Evolutionary conservation across 1,140 invertebrate species (phyloP).

Genomic region (Drosophila virilis): DNA sequence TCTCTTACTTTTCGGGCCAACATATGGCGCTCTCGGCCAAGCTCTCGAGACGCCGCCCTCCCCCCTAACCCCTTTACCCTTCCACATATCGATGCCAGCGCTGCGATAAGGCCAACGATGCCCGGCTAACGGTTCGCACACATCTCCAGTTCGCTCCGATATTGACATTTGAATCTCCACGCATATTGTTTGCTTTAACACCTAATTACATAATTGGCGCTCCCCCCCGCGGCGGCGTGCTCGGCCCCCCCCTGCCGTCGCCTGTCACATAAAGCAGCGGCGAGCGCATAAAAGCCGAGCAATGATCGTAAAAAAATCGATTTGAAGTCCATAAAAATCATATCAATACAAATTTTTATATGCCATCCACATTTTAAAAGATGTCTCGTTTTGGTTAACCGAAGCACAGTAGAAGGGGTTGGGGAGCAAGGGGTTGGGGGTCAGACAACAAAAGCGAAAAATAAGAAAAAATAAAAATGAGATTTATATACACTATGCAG

Average conservation of each 20-base stretch:
- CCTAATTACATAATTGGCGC: constrained; percentile 75
- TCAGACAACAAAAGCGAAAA: constrained; percentile 20
- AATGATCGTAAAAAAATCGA: constrained; percentile 80
- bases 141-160: background rate
- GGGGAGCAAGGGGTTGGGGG: background rate
- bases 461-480: background rate
- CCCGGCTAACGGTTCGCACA: constrained; percentile 41
- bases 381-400: background rate
- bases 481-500: background rate
- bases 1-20: constrained; percentile 19
- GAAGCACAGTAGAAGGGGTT: background rate
- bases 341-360: constrained; percentile 81
- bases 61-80: too few species aligned
- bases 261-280: constrained; percentile 72
- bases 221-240: background rate
- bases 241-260: constrained; percentile 18
- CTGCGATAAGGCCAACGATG: constrained; percentile 47
- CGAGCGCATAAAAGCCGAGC: constrained; percentile 68
- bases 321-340: constrained; percentile 81
- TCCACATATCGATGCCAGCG: constrained; percentile 30
- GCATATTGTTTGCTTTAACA: constrained; percentile 61
- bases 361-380: constrained; percentile 46
- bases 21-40: constrained; percentile 45
- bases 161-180: constrained; percentile 40
- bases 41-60: background rate